These are phyloP conservation scores for Poecile atricapillus DNA, from an alignment of 2,113 vertebrate species.

Conservation along the genomic window DNA sequence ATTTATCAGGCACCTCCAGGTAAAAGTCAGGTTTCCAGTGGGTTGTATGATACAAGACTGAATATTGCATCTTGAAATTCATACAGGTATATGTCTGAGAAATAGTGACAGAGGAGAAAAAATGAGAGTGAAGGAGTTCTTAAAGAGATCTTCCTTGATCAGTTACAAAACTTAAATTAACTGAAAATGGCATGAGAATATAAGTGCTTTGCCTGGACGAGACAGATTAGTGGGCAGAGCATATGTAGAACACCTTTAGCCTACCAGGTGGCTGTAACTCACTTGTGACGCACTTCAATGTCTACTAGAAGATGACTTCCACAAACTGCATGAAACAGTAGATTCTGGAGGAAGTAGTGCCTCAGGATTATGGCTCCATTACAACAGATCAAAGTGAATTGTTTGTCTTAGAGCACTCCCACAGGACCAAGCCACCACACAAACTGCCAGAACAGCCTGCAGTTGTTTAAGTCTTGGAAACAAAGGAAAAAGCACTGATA, in stretches of 20 bases:
- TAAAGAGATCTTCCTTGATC: neutral
- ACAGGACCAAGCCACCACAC: conserved; percentile 1
- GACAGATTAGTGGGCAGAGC: neutral
- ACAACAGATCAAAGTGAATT: conserved; percentile 47
- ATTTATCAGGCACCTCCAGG: neutral
- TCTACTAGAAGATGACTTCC: neutral
- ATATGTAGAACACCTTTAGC: neutral
- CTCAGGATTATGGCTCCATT: conserved; percentile 16
- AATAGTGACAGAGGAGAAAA: neutral
- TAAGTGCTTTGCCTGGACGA: neutral
- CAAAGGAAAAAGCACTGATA: conserved; percentile 26
- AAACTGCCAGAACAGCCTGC: neutral
- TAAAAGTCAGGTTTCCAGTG: neutral
- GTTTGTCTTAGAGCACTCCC: conserved; percentile 37
- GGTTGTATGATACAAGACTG: neutral
- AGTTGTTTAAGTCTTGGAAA: conserved; percentile 31
- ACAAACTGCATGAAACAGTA: neutral
- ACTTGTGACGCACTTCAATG: neutral
- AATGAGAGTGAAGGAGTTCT: neutral
- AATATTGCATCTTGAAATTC: neutral
- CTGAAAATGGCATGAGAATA: neutral
- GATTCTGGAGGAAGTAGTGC: neutral
- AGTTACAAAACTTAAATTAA: neutral
- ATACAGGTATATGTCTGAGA: neutral
- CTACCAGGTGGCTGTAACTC: neutral